Conservation (phyloP, 1,140 invertebrate species). For the Drosophila sechellia region DNA sequence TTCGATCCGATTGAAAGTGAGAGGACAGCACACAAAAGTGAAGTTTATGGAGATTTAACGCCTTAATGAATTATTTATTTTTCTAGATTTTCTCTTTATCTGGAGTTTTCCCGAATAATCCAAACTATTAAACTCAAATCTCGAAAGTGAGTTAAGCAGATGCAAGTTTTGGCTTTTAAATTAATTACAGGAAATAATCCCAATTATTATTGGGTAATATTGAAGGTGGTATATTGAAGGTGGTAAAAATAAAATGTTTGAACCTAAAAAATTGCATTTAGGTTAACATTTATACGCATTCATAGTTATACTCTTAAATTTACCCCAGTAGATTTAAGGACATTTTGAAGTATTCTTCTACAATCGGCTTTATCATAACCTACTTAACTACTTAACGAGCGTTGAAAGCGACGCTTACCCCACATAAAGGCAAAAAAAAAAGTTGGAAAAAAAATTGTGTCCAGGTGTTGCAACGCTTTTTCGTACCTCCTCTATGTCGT, state of each 20-base stretch:
- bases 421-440: constrained; percentile 4
- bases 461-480: constrained; percentile 77
- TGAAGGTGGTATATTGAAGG: too few relatives aligned
- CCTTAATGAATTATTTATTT: constrained; percentile 69
- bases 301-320: not conserved
- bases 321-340: too few relatives aligned
- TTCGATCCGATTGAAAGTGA: constrained; percentile 56
- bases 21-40: constrained; percentile 58
- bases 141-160: constrained; percentile 48
- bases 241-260: too few relatives aligned
- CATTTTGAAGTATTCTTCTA: too few relatives aligned
- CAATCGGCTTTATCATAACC: constrained; percentile 18
- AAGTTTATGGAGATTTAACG: constrained; percentile 64
- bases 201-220: too few relatives aligned
- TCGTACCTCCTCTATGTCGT: constrained; percentile 44
- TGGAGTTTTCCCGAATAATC: constrained; percentile 17
- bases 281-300: too few relatives aligned
- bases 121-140: constrained; percentile 15
- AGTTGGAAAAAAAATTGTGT: constrained; percentile 56
- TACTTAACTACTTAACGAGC: constrained; percentile 55
- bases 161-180: constrained; percentile 17
- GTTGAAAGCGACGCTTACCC: constrained; percentile 28
- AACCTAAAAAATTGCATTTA: too few relatives aligned
- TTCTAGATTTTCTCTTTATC: constrained; percentile 51
- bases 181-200: too few relatives aligned